Evolutionary conservation across 2,797 vertebrate species (phyloP), one percentile per base, ranked within the genome.

Genomic region (Eutrigla gurnardus): DNA sequence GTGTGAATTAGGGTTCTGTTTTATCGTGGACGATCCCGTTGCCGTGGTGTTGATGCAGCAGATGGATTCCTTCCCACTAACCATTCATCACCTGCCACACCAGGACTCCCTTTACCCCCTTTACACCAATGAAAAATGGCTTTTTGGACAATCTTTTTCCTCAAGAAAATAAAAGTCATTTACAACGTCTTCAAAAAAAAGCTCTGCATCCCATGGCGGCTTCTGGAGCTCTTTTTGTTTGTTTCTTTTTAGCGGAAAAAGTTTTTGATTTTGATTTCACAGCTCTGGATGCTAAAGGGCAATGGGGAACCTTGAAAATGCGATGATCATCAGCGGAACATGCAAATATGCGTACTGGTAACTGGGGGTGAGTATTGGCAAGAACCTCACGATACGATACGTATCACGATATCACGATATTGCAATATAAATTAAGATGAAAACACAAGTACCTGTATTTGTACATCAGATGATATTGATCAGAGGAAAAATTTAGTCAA

Each of bases 31-130:
- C 78, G 65, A 92, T 93, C 88, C 90, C 82, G 92, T 94, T 94
- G 91, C 92, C 82, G 68, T 86, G 89, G 87, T 93, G 90, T 93
- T 91, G 92, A 93, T 93, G 88, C 90, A 85, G 91, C 88, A 93
- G 93, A 94, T 93, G 92, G 91, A 95, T 94, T 92, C 77, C 73
- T 81, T 90, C 90, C 86, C 87, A 53, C 73, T 70, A 82, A 81
- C 88, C 90, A 95, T 95, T 93, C 89, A 93, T 95, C 92, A 93
- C 85, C 80, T 86, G 89, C 84, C 89, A 94, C 85, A 92, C 70
- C 64, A 86, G 81, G 92, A 91, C 86, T 78, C 73, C 77, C 81
- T 77, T 85, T 85, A 72, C 85, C 87, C 74, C 86, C 80, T 83
- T 87, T 81, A 65, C 55, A 18, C 53, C 78, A 75, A 32, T 86